Percentiles rank a stretch among this genome's conserved stretches.
Conservation (phyloP, 2,113 vertebrate species). For the Cariama cristata region DNA sequence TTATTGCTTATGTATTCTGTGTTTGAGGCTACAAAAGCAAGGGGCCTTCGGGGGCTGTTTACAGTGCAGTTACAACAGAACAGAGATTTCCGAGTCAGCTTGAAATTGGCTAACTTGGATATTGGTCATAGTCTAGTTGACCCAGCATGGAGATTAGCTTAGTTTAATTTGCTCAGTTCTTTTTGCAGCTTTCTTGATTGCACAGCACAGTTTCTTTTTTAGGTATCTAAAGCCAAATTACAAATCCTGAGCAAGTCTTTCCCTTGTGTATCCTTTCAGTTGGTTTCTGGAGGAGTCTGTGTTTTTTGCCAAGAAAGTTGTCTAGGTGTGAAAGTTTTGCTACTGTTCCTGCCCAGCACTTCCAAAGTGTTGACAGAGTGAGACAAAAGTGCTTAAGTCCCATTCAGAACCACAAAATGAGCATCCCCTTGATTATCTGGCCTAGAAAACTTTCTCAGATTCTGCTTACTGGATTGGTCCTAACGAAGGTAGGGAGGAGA, state of each 20-base stretch:
- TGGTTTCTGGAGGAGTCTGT: not conserved
- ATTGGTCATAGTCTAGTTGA: conserved; percentile 26
- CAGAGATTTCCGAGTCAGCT: not conserved
- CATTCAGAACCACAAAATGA: conserved; percentile 19
- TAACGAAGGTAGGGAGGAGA: not conserved
- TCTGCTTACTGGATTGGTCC: not conserved
- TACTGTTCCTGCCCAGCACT: not conserved
- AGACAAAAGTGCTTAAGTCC: not conserved
- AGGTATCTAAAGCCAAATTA: not conserved
- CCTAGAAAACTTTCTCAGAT: not conserved
- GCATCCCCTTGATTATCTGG: not conserved
- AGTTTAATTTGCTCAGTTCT: not conserved
- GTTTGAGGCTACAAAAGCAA: not conserved
- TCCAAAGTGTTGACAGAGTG: conserved; percentile 27
- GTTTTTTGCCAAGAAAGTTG: not conserved
- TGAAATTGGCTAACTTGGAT: not conserved
- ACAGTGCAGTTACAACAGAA: not conserved
- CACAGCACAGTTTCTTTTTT: not conserved
- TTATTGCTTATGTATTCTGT: not conserved
- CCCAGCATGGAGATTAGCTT: not conserved
- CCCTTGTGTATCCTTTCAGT: not conserved
- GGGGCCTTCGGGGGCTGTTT: not conserved
- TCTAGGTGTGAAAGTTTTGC: conserved; percentile 44
- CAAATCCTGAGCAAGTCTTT: not conserved
- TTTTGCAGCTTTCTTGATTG: not conserved